A percentile compares a stretch with the other conserved stretches of the same genome.
Evolutionary conservation across 2,113 vertebrate genomes (phyloP).

Genomic region (Vombatus ursinus): DNA sequence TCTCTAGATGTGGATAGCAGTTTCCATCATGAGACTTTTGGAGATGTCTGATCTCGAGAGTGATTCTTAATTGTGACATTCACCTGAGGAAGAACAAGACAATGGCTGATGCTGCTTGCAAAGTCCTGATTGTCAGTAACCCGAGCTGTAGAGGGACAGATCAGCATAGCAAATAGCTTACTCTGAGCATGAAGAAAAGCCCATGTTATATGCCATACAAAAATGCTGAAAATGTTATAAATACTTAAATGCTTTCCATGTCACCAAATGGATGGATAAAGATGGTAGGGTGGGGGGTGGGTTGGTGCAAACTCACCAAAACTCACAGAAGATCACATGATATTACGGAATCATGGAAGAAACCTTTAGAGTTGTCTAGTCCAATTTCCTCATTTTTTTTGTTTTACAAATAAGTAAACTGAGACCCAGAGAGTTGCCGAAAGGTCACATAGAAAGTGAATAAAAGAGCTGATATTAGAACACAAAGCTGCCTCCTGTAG

Average conservation of each 20-base stretch:
- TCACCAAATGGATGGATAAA: background rate
- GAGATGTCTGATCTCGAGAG: too few species aligned
- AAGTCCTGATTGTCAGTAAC: background rate
- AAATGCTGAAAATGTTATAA: background rate
- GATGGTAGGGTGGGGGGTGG: background rate
- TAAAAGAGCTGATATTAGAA: background rate
- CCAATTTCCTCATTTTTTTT: background rate
- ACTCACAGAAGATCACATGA: background rate
- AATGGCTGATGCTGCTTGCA: background rate
- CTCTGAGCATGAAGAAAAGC: background rate
- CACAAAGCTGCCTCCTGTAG: background rate
- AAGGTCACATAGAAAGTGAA: background rate
- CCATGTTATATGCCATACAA: background rate
- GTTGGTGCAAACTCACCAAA: background rate
- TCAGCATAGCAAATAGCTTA: background rate
- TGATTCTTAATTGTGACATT: background rate
- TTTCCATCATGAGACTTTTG: too few species aligned
- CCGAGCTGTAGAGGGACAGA: background rate
- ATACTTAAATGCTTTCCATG: background rate
- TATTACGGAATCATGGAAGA: background rate
- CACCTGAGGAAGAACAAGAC: background rate
- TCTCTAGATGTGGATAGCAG: too few species aligned
- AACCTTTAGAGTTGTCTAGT: background rate
- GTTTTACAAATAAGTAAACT: background rate
- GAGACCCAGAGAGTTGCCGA: background rate